These are phyloP conservation scores for Platanista minor DNA, from an alignment of 2,113 vertebrate genomes.

Conservation along the genomic window DNA sequence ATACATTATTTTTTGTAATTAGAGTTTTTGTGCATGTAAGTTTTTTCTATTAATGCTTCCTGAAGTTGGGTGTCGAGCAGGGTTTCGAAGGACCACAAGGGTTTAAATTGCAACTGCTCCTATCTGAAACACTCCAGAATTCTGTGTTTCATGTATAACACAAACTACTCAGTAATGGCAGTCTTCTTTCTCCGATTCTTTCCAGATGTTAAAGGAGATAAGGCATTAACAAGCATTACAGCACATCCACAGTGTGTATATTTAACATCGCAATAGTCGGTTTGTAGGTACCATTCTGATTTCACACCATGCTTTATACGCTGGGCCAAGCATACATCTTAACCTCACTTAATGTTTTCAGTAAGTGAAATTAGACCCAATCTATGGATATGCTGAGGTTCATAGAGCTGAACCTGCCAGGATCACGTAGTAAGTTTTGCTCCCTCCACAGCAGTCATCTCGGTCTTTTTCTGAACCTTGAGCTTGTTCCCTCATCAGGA, in stretches of 20 bases:
- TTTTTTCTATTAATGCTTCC: not conserved
- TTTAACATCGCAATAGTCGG: not conserved
- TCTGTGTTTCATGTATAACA: not conserved
- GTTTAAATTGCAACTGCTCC: not conserved
- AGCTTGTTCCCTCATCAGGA: not conserved
- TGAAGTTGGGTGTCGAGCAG: not conserved
- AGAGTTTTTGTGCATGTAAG: not conserved
- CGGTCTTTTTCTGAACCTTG: not conserved
- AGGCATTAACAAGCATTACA: conserved; percentile 22
- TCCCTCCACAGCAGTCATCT: not conserved
- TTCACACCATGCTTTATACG: not conserved
- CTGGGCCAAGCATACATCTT: not conserved
- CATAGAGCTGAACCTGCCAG: not conserved
- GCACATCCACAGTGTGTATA: not conserved
- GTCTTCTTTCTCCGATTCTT: conserved; percentile 2
- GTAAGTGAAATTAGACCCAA: not conserved
- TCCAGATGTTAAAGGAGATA: not conserved
- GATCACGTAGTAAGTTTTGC: not conserved
- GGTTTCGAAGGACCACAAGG: not conserved
- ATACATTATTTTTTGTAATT: not conserved
- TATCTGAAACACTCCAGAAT: not conserved
- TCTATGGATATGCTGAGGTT: not conserved
- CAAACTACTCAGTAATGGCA: not conserved
- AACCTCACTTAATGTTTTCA: not conserved
- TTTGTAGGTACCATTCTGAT: not conserved